Evolutionary conservation across 2,797 vertebrate species (phyloP).

Genomic region (Chaenodraco wilsoni): DNA sequence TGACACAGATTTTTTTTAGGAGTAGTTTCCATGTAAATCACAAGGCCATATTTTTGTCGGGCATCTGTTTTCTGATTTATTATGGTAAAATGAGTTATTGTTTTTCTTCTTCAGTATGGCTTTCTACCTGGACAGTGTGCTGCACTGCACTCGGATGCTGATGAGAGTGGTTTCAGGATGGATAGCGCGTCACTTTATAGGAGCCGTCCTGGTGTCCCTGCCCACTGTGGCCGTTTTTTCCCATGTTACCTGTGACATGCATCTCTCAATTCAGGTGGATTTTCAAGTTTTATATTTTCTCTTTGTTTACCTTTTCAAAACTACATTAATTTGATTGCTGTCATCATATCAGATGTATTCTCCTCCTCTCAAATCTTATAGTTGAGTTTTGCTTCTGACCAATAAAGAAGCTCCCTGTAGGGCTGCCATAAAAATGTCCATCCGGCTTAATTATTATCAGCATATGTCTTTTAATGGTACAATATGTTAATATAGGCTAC

Average conservation of each 20-base stretch:
- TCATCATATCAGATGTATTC: not conserved
- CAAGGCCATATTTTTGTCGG: not conserved
- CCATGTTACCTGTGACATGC: slow-evolving; percentile 90
- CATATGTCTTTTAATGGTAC: not conserved
- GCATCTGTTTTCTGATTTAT: not conserved
- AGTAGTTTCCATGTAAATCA: not conserved
- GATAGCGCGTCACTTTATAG: slow-evolving; percentile 91
- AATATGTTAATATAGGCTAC: not conserved
- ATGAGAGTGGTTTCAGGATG: slow-evolving; percentile 90
- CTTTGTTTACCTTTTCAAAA: not conserved
- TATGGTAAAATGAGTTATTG: not conserved
- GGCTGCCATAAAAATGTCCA: not conserved
- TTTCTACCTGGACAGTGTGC: slow-evolving; percentile 91
- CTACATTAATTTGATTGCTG: not conserved
- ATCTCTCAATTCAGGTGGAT: slow-evolving; percentile 89
- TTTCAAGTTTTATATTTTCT: not conserved
- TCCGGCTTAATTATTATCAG: not conserved
- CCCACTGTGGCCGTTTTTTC: slow-evolving; percentile 91
- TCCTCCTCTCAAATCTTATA: too few species aligned
- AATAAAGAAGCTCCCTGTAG: not conserved
- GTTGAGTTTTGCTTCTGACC: not conserved
- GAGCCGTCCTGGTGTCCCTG: slow-evolving; percentile 92
- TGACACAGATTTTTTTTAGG: not conserved
- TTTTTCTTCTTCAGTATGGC: slow-evolving; percentile 86
- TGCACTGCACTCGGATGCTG: slow-evolving; percentile 88